Evolutionary conservation across 2,888 invertebrate species (phyloP).

Genomic region (Apodemia mormo): DNA sequence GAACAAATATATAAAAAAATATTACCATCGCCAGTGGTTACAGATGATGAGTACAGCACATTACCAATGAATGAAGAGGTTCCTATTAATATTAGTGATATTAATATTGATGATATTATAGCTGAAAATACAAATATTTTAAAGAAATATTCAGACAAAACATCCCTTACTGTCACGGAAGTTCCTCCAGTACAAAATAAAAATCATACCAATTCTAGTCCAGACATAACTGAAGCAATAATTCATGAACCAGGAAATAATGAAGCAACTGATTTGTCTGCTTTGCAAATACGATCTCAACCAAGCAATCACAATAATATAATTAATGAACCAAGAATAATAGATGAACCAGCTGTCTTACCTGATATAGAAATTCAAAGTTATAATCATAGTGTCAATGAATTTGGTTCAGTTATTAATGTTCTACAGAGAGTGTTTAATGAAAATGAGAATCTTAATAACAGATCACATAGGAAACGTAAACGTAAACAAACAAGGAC

Average conservation of each 20-base stretch:
- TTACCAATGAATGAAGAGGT: constrained; percentile 19
- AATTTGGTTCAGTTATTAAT: neutral
- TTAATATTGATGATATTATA: constrained; percentile 45
- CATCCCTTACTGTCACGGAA: constrained; percentile 10
- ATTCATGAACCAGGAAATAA: neutral
- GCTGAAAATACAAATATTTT: constrained; percentile 42
- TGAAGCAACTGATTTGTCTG: neutral
- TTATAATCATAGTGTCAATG: neutral
- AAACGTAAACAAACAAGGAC: neutral
- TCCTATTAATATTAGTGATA: constrained; percentile 42
- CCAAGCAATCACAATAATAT: constrained; percentile 14
- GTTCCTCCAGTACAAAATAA: constrained; percentile 16
- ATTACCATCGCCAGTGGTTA: constrained; percentile 27
- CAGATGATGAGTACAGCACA: constrained; percentile 37
- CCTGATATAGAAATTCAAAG: neutral
- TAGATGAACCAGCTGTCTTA: neutral
- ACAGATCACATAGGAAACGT: neutral
- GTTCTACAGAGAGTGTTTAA: neutral
- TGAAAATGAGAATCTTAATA: neutral
- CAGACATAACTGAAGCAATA: neutral
- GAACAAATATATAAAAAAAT: neutral
- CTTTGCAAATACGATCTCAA: neutral
- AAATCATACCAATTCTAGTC: neutral
- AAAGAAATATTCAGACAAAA: constrained; percentile 34
- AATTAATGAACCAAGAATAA: neutral